Percentiles rank a stretch among this genome's conserved stretches.
Evolutionary conservation across 2,797 vertebrate genomes (phyloP).

Genomic region (Sardinella longiceps): DNA sequence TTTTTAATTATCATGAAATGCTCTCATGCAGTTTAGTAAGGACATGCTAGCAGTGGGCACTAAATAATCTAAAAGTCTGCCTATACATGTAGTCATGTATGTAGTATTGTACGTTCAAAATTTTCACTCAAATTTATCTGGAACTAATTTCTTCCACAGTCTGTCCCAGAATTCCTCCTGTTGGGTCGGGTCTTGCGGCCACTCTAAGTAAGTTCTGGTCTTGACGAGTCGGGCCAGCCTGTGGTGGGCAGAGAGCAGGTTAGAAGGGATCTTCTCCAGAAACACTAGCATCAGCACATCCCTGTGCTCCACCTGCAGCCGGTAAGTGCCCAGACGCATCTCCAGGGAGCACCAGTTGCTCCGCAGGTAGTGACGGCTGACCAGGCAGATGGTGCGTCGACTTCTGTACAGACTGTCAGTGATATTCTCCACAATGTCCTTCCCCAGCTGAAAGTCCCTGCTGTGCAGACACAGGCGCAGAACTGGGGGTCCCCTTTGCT

Average conservation of each 20-base stretch:
- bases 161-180: constrained; percentile 50
- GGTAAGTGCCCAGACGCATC: constrained; percentile 70
- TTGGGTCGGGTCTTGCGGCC: constrained; percentile 49
- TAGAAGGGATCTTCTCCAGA: constrained; percentile 59
- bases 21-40: no score
- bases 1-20: no score
- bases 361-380: constrained; percentile 69
- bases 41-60: no score
- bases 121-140: not conserved
- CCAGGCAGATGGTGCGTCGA: constrained; percentile 74
- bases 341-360: constrained; percentile 79
- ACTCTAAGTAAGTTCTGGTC: constrained; percentile 56
- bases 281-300: constrained; percentile 63
- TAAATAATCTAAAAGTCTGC: no score
- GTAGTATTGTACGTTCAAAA: no score
- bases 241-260: constrained; percentile 54
- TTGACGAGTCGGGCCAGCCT: constrained; percentile 52
- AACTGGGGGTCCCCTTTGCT: not conserved
- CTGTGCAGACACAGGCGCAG: constrained; percentile 69
- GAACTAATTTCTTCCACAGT: constrained; percentile 28
- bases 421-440: constrained; percentile 72
- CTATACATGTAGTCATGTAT: no score
- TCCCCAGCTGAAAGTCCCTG: constrained; percentile 76
- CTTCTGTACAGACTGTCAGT: constrained; percentile 70
- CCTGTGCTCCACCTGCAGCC: constrained; percentile 58